These are phyloP conservation scores for Motacilla alba DNA, from an alignment of 2,113 vertebrate species.

Conservation along the genomic window DNA sequence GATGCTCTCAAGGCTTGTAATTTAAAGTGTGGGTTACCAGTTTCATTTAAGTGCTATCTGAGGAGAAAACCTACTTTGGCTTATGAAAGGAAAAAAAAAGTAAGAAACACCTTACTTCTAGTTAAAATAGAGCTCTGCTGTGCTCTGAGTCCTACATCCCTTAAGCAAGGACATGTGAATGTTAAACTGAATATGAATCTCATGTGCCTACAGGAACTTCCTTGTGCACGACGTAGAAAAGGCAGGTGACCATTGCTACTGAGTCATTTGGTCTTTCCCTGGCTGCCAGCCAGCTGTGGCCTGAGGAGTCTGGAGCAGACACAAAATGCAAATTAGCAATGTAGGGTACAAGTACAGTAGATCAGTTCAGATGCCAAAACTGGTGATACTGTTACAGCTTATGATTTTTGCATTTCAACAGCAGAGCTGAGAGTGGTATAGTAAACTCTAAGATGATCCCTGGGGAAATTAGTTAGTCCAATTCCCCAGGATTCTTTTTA, in stretches of 20 bases:
- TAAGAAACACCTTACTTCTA: background rate
- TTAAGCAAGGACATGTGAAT: background rate
- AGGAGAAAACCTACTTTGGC: background rate
- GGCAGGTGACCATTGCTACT: background rate
- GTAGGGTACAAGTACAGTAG: background rate
- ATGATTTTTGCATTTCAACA: background rate
- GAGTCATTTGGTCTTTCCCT: background rate
- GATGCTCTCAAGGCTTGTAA: background rate
- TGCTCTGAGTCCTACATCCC: background rate
- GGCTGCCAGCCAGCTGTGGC: background rate
- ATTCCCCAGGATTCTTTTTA: background rate
- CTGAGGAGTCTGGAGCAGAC: background rate
- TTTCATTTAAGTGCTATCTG: background rate
- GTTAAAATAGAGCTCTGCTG: background rate
- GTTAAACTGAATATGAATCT: background rate
- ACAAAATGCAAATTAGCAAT: background rate
- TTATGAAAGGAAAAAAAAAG: background rate
- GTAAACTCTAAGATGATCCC: background rate
- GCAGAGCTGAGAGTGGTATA: background rate
- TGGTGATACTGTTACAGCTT: background rate
- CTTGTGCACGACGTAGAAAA: rapidly evolving
- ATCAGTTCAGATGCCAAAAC: background rate
- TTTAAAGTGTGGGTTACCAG: background rate
- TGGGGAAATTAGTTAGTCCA: background rate
- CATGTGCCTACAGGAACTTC: background rate